Evolutionary conservation across 2,888 invertebrate species (phyloP), one percentile per base, ranked within the genome.

Genomic region (Ypsolopha scabrella): DNA sequence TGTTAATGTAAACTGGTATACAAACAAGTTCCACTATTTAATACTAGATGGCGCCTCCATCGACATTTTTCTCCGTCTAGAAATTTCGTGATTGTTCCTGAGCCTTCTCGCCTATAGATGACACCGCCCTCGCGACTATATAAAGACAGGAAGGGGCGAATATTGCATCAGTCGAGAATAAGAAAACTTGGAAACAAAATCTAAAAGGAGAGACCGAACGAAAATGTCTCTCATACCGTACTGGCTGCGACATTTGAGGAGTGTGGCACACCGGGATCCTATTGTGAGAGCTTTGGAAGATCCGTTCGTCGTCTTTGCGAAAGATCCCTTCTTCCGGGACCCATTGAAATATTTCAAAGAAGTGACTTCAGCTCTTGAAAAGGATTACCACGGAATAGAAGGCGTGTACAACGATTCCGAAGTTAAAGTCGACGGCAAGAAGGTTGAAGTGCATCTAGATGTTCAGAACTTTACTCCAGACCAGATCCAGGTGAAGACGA

Each of bases 381-480:
- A 60, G 1, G 63, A 72, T 1, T 61, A 74, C 50, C 80, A 82
- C 50, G 72, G 80, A 14, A 75, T 87, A 51, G 76, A 88, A 55
- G 88, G 88, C 13, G 70, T 85, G 41, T 89, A 87, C 62, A 87
- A 88, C 14, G 88, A 87, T 10, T 87, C 87, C 0, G 88, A 87
- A 53, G 77, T 91, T 6, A 82, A 88, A 54, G 72, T 83, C 14
- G 90, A 90, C 63, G 89, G 90, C n/a, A 89, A 92, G 61, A 90
- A 91, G 54, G 92, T 91, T 57, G 91, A 91, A 66, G 91, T 93
- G 8, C 90, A 90, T 57, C 75, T 94, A 61, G 94, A 94, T 65
- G 93, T 94, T 0, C 90, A 92, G 63, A 92, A 94, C 60, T 95
- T 94, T 64, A 80, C 88, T n/a, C 94, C 94, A 0, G 90, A 91